Percentiles rank a stretch among this genome's conserved stretches.
Evolutionary conservation across 2,113 vertebrate genomes (phyloP).

Genomic region (Amazona guildingii): DNA sequence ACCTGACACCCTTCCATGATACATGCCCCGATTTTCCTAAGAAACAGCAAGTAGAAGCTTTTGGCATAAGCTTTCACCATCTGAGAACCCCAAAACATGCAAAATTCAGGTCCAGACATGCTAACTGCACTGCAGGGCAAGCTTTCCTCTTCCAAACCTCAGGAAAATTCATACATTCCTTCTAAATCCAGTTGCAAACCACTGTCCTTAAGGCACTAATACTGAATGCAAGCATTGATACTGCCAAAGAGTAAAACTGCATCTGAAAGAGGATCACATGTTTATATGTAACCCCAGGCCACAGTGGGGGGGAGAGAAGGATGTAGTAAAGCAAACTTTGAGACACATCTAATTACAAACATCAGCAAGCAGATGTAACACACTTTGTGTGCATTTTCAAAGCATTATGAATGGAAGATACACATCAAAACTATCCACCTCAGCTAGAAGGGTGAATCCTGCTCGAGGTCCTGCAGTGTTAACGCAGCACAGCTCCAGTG

Average conservation of each 20-base stretch:
- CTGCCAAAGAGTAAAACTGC: background rate
- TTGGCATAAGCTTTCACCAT: background rate
- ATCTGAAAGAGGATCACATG: background rate
- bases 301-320: accelerated
- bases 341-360: background rate
- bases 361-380: background rate
- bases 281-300: background rate
- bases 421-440: background rate
- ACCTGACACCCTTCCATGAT: background rate
- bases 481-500: background rate
- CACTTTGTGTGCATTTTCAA: background rate
- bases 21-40: background rate
- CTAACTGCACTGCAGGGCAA: background rate
- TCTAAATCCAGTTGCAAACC: background rate
- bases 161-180: background rate
- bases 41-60: accelerated
- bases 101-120: background rate
- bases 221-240: background rate
- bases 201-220: background rate
- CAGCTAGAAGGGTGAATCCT: background rate
- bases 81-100: background rate
- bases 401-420: background rate
- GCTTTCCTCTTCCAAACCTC: background rate
- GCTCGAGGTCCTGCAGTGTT: background rate
- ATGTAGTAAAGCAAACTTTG: background rate